Percentiles rank a stretch among this genome's conserved stretches.
Evolutionary conservation across 2,888 invertebrate species (phyloP).

Genomic region (Stenodera caucasica): DNA sequence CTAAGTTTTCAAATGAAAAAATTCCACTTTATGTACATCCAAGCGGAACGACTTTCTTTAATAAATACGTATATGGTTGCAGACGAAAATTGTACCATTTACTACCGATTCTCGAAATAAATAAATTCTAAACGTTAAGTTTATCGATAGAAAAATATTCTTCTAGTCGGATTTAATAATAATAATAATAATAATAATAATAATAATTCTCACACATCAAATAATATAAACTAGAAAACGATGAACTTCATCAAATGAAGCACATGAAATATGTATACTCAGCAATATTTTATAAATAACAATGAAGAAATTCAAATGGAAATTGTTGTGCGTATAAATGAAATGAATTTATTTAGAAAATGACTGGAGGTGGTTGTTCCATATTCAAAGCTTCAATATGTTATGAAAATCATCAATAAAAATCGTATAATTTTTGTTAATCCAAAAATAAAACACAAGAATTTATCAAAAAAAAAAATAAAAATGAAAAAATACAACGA

Average conservation of each 20-base stretch:
- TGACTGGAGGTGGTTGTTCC: slow-evolving; percentile 3
- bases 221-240: too few relatives aligned
- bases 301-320: slow-evolving; percentile 4
- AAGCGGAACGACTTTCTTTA: slow-evolving; percentile 18
- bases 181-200: too few relatives aligned
- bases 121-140: slow-evolving; percentile 14
- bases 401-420: neutral
- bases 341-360: slow-evolving; percentile 1
- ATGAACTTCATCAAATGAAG: too few relatives aligned
- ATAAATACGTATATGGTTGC: slow-evolving; percentile 10
- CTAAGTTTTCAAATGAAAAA: slow-evolving; percentile 29
- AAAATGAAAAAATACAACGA: neutral
- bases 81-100: slow-evolving; percentile 20
- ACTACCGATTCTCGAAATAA: slow-evolving; percentile 20
- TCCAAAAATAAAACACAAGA: neutral
- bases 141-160: too few relatives aligned
- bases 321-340: neutral
- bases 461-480: neutral
- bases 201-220: too few relatives aligned
- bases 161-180: too few relatives aligned
- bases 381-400: slow-evolving; percentile 2
- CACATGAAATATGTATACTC: too few relatives aligned
- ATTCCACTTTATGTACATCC: slow-evolving; percentile 21
- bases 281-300: slow-evolving; percentile 9
- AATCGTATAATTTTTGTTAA: neutral